These are phyloP conservation scores for Notospermus geniculatus DNA, from an alignment of 1,140 invertebrate species.

Conservation along the genomic window DNA sequence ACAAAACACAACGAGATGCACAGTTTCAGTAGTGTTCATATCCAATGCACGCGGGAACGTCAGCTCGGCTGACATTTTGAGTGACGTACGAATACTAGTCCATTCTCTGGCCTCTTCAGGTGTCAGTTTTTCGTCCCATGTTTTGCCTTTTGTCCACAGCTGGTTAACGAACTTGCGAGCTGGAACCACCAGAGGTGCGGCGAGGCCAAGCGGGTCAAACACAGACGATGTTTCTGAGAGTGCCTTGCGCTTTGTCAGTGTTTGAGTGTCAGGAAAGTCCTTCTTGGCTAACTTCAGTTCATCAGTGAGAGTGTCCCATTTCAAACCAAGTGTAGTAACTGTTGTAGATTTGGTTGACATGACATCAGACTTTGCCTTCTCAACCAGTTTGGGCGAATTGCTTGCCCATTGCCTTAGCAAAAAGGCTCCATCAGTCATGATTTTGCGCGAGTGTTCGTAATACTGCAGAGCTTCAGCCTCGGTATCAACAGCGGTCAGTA, in stretches of 20 bases:
- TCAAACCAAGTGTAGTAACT: neutral
- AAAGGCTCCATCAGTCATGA: neutral
- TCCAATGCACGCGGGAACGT: neutral
- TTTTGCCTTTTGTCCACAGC: neutral
- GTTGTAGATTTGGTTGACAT: neutral
- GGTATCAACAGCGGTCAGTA: conserved; percentile 2
- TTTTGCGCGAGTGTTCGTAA: neutral
- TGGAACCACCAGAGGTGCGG: neutral
- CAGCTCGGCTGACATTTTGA: neutral
- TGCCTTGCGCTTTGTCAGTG: neutral
- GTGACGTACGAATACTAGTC: neutral
- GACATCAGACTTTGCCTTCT: neutral
- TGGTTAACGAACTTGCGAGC: neutral
- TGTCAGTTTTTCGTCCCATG: neutral
- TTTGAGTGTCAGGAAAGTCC: neutral
- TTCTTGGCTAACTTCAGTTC: neutral
- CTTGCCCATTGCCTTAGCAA: conserved; percentile 1
- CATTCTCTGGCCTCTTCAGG: neutral
- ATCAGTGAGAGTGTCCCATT: conserved; percentile 1
- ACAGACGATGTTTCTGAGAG: conserved; percentile 1
- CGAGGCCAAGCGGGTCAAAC: conserved; percentile 3
- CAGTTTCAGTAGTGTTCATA: neutral
- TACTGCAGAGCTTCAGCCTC: neutral
- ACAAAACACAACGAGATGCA: conserved; percentile 2
- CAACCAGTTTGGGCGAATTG: neutral